phyloP scores from a whole-genome alignment of 1,140 invertebrate species.

The Micrasema longulum region DNA sequence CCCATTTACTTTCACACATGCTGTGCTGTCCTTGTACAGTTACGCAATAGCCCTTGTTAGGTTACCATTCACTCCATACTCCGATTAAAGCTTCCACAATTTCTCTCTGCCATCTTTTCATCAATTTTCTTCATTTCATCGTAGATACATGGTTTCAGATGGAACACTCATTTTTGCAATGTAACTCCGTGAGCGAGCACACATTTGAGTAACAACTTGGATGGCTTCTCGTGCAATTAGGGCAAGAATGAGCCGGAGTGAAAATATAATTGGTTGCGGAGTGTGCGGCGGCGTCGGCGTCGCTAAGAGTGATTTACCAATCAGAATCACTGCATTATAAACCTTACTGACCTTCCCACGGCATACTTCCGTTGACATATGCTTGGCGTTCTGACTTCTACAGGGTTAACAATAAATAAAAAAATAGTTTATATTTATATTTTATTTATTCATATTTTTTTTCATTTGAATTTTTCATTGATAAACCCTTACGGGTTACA shows the following conservation, averaged over 20 bases:
- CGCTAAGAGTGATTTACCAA: slow-evolving; percentile 18
- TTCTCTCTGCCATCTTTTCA: not conserved
- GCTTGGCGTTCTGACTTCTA: slow-evolving; percentile 1
- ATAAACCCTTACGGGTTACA: too few relatives aligned
- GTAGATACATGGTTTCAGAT: not conserved
- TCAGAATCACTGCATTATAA: slow-evolving; percentile 1
- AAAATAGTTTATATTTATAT: too few relatives aligned
- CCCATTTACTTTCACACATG: too few relatives aligned
- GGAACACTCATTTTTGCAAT: too few relatives aligned
- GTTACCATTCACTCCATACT: too few relatives aligned
- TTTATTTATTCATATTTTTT: too few relatives aligned
- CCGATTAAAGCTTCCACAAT: not conserved
- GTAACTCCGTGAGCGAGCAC: too few relatives aligned
- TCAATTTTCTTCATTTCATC: not conserved
- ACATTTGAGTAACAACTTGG: not conserved
- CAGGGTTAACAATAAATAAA: not conserved
- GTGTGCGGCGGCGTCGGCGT: too few relatives aligned
- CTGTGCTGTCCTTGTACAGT: too few relatives aligned
- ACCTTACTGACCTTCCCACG: slow-evolving; percentile 23
- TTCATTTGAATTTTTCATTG: too few relatives aligned
- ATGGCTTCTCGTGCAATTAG: slow-evolving; percentile 6
- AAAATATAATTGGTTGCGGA: slow-evolving; percentile 10
- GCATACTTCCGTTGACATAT: slow-evolving; percentile 3
- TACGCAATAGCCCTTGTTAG: too few relatives aligned
- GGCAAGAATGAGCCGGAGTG: not conserved